A percentile compares a stretch with the other conserved stretches of the same genome.
Conservation (phyloP, 2,797 vertebrate genomes). For the Brachymystax lenok region DNA sequence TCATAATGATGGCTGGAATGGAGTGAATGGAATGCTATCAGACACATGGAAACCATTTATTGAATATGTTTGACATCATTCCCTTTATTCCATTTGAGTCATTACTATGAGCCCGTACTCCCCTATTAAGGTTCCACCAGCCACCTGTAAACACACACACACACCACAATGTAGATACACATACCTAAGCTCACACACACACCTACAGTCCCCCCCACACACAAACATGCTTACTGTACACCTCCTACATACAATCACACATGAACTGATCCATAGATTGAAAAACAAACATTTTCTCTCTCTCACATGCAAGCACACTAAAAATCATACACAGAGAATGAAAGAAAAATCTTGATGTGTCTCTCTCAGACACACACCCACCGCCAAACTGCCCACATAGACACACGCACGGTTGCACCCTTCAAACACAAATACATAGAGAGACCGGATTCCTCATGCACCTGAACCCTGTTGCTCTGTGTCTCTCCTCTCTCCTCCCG, state of each 20-base stretch:
- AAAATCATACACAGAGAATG: conserved; percentile 2
- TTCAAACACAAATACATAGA: too few species aligned
- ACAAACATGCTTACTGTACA: conserved; percentile 16
- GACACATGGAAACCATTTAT: too few species aligned
- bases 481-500: conserved; percentile 16
- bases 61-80: too few species aligned
- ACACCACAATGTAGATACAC: conserved; percentile 8
- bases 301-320: conserved; percentile 4
- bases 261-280: neutral
- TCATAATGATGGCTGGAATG: too few species aligned
- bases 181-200: neutral
- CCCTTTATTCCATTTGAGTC: too few species aligned
- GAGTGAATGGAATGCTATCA: too few species aligned
- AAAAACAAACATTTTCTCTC: neutral
- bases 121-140: neutral
- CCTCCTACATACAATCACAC: conserved; percentile 3
- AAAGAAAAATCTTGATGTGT: neutral
- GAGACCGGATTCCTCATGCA: neutral
- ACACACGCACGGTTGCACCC: neutral
- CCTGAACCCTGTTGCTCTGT: neutral
- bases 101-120: too few species aligned
- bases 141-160: neutral
- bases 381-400: neutral
- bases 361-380: neutral
- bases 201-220: conserved; percentile 14